phyloP scores from a whole-genome alignment of 2,888 invertebrate genomes.

The Parnassius glacialis region DNA sequence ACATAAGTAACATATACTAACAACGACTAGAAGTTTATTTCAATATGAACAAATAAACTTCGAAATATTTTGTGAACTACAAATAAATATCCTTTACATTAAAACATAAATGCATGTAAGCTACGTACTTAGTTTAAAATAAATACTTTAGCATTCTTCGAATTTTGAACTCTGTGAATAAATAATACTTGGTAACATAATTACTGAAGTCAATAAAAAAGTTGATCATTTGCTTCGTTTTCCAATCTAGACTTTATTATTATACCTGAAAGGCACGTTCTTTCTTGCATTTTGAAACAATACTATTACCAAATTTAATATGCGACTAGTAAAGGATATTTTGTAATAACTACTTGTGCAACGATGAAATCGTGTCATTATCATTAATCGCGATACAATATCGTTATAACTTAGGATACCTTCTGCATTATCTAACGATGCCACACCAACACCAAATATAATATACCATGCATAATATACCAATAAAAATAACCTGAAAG shows the following conservation, averaged over 20 bases:
- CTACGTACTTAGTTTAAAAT: not conserved
- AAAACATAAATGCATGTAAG: not conserved
- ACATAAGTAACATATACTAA: not conserved
- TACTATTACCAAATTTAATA: not conserved
- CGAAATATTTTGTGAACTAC: not conserved
- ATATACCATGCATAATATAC: constrained; percentile 36
- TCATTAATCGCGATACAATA: constrained; percentile 2
- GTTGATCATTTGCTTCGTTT: too few relatives aligned
- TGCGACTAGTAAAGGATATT: constrained; percentile 21
- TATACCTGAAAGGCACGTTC: too few relatives aligned
- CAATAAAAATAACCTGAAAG: constrained; percentile 39
- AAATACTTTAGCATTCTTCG: constrained; percentile 1
- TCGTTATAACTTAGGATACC: not conserved
- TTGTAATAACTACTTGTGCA: constrained; percentile 9
- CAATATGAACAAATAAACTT: not conserved
- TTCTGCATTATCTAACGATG: constrained; percentile 51
- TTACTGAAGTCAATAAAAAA: not conserved
- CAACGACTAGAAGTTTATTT: not conserved
- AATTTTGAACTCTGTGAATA: not conserved
- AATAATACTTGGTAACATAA: not conserved
- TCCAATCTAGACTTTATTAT: too few relatives aligned
- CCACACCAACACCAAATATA: constrained; percentile 73
- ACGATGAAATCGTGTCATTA: constrained; percentile 9
- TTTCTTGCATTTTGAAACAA: too few relatives aligned
- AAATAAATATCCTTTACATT: constrained; percentile 25